Conservation (phyloP, 2,113 vertebrate genomes). For the Psittacara wagleri region DNA sequence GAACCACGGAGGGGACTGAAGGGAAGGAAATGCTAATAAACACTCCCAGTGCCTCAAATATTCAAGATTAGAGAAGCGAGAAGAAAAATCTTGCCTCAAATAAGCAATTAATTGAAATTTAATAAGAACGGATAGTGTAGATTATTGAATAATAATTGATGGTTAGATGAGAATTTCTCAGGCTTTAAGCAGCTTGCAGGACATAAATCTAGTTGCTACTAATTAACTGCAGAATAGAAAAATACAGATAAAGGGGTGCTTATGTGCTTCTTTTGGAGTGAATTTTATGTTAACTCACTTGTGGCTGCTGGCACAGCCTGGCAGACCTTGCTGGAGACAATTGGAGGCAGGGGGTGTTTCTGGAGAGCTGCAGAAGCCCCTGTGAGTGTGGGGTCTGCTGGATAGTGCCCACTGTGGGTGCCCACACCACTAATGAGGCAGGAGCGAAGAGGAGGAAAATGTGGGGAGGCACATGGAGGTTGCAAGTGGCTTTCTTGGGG, state of each 20-base stretch:
- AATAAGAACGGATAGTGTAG: conserved; percentile 54
- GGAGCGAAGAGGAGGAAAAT: neutral
- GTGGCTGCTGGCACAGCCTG: neutral
- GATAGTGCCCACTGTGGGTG: neutral
- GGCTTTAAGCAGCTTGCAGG: neutral
- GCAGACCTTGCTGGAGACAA: fast-evolving
- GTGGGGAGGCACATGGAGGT: neutral
- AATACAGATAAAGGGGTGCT: conserved; percentile 27
- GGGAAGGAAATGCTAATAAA: neutral
- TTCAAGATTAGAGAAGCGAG: conserved; percentile 19
- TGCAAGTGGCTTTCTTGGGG: neutral
- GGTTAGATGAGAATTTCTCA: conserved; percentile 54
- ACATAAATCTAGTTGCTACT: conserved; percentile 39
- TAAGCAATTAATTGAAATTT: conserved; percentile 66
- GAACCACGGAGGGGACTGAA: neutral
- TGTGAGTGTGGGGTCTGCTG: neutral
- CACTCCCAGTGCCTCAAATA: neutral
- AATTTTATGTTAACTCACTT: conserved; percentile 31
- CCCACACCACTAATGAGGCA: neutral
- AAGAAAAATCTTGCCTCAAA: conserved; percentile 32
- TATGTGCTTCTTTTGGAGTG: conserved; percentile 25
- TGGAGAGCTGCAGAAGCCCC: neutral
- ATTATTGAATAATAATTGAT: conserved; percentile 72
- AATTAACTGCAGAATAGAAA: conserved; percentile 38
- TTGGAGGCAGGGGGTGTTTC: fast-evolving